Evolutionary conservation across 2,888 invertebrate species (phyloP).

Genomic region (Archaeoteleia sp.): DNA sequence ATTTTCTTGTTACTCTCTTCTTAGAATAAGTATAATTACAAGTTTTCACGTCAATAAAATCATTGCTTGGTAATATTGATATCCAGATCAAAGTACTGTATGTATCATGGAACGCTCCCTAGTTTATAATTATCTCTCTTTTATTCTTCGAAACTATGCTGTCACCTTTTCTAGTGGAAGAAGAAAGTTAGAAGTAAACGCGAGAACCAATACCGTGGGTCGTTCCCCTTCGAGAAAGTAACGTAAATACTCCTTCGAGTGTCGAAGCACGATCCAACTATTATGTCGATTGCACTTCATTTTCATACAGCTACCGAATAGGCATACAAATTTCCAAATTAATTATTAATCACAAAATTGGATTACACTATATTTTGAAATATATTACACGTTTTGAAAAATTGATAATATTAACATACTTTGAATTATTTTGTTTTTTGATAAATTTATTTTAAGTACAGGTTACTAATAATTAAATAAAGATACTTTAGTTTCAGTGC

Average conservation of each 20-base stretch:
- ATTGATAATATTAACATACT: no score
- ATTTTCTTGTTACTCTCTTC: no score
- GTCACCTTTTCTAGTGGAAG: slow-evolving; percentile 48
- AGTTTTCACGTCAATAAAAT: slow-evolving; percentile 37
- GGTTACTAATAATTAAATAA: no score
- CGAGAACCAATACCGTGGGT: slow-evolving; percentile 37
- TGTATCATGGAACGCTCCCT: slow-evolving; percentile 28
- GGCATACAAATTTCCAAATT: slow-evolving; percentile 1
- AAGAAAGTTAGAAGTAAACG: slow-evolving; percentile 58
- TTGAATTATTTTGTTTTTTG: no score
- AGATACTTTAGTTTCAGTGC: no score
- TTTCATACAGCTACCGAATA: slow-evolving; percentile 15
- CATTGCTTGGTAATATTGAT: slow-evolving; percentile 19
- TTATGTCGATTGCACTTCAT: slow-evolving; percentile 30
- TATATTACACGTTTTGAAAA: no score
- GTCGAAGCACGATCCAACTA: slow-evolving; percentile 28
- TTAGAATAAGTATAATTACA: slow-evolving; percentile 35
- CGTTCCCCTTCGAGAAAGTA: slow-evolving; percentile 53
- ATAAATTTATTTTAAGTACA: no score
- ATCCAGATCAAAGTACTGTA: slow-evolving; percentile 12
- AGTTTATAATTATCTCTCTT: slow-evolving; percentile 39
- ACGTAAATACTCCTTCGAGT: slow-evolving; percentile 40
- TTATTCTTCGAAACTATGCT: slow-evolving; percentile 36
- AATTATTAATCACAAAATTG: no score
- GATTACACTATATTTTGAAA: no score